Evolutionary conservation across 2,797 vertebrate species (phyloP), one percentile per base, ranked within the genome.

Genomic region (Brachyalestes nurse): DNA sequence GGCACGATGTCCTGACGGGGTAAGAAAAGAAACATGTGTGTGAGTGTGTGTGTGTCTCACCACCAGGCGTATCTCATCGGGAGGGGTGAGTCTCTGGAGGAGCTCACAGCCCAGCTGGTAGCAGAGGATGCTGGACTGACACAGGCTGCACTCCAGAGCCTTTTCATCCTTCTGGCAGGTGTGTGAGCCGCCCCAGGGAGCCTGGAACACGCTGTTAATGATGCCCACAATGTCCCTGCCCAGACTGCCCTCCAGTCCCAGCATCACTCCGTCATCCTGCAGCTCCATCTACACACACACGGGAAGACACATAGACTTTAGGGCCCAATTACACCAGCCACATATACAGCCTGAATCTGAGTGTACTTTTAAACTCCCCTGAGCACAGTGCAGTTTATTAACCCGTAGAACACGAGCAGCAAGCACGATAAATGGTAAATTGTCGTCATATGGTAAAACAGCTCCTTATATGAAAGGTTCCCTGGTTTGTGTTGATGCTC

Each of bases 181-280:
- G 90, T 99, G 98, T 62, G 96, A 97, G 84, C 97, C 98, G 16
- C 98, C 98, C 98, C 98, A 99, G 0, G 98, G 98, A 71, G 98
- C 98, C 90, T 99, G 98, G 85, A 99, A 97, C 86, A 99, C 97
- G 70, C 98, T 99, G 95, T 97, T 99, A 93, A 99, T 96, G 88
- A 99, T 98, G 88, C 97, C 96, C 89, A 99, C 97, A 51, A 99
- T 95, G 89, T 99, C 97, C 91, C 97, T 97, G 53, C 97, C 97
- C 86, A 98, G 94, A 87, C 94, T 96, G 90, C 97, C 96, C 87
- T 99, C 97, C 88, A 99, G 94, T 77, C 97, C 98, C 92, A 98
- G 91, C 73, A 96, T 97, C 90, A 99, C 94, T 67, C 96, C 97
- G 45, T 99, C 97, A 86, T 99, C 98, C 89, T 99, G 98, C 58